Conservation (phyloP, 2,888 invertebrate genomes). For the Drosophila bunnanda region DNA sequence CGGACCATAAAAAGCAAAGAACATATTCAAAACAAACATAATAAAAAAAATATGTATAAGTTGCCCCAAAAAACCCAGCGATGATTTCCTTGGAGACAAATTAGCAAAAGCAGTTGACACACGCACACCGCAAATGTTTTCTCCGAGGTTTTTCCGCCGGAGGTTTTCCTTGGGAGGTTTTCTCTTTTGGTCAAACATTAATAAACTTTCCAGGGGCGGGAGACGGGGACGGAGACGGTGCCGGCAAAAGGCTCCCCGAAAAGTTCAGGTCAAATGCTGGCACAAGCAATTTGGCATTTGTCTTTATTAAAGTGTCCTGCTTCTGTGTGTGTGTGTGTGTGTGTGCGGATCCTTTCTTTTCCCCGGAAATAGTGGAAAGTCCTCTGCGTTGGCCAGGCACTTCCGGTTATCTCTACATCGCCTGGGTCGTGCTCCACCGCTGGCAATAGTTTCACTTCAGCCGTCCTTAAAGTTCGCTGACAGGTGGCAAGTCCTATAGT, state of each 20-base stretch:
- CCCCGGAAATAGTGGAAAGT: constrained; percentile 19
- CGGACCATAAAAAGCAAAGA: constrained; percentile 18
- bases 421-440: not conserved
- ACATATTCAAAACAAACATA: constrained; percentile 62
- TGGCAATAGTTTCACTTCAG: constrained; percentile 1
- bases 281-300: constrained; percentile 62
- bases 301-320: constrained; percentile 51
- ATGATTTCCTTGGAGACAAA: constrained; percentile 78
- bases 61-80: constrained; percentile 45
- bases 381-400: not conserved
- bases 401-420: not conserved
- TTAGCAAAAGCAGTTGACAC: constrained; percentile 70
- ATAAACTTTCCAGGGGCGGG: constrained; percentile 53
- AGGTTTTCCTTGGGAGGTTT: constrained; percentile 4
- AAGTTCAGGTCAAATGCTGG: constrained; percentile 46
- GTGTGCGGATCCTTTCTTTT: constrained; percentile 36
- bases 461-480: not conserved
- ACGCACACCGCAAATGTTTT: constrained; percentile 36
- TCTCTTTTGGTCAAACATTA: constrained; percentile 55
- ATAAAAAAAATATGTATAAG: constrained; percentile 38
- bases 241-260: not conserved
- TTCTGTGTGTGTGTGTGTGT: constrained; percentile 8
- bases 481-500: not conserved
- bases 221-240: not conserved
- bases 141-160: constrained; percentile 21